phyloP scores from a whole-genome alignment of 2,888 invertebrate genomes.

The Rosalia funebris region DNA sequence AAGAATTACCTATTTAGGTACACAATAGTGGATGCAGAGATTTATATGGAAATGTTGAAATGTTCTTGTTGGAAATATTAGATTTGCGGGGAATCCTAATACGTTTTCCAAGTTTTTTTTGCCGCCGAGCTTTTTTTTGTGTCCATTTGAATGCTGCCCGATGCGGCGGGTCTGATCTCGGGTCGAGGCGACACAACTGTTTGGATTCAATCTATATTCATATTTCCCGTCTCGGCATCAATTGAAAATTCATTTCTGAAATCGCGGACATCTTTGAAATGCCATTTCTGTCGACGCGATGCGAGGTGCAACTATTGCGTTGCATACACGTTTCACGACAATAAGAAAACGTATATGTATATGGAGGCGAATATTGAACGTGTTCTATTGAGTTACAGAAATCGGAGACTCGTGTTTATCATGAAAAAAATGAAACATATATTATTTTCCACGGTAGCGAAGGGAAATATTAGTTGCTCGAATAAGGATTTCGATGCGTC shows the following conservation, averaged over 20 bases:
- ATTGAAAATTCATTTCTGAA: constrained; percentile 42
- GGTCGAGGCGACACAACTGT: constrained; percentile 30
- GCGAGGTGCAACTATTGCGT: constrained; percentile 15
- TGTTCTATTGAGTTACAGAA: neutral
- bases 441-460: too few relatives aligned
- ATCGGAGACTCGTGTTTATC: neutral
- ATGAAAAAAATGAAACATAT: too few relatives aligned
- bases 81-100: constrained; percentile 12
- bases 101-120: constrained; percentile 7
- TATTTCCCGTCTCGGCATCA: constrained; percentile 42
- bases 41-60: constrained; percentile 13
- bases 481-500: too few relatives aligned
- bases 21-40: constrained; percentile 6
- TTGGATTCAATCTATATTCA: constrained; percentile 46
- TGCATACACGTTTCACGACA: constrained; percentile 1
- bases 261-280: constrained; percentile 6
- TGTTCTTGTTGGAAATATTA: constrained; percentile 16
- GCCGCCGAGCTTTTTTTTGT: constrained; percentile 26
- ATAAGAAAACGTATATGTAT: neutral
- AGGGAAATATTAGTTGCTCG: too few relatives aligned
- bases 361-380: neutral
- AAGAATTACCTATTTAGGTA: constrained; percentile 9
- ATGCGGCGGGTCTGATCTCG: constrained; percentile 16
- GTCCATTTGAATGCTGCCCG: constrained; percentile 37
- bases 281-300: neutral